A percentile compares a stretch with the other conserved stretches of the same genome.
Conservation (phyloP, 2,888 invertebrate genomes). For the Chrysodeixis includens region DNA sequence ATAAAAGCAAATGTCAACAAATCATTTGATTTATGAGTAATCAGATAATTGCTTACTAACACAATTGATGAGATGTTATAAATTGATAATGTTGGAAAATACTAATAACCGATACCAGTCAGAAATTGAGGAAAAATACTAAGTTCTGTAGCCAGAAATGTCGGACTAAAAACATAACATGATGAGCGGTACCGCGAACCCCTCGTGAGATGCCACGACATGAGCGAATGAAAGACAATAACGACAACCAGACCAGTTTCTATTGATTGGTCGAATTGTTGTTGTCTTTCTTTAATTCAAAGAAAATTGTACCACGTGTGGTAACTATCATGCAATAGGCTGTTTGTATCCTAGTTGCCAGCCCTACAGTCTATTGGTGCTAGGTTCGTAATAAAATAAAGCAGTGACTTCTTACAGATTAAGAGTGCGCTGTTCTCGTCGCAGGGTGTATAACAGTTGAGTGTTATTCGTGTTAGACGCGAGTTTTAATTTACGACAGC, state of each 20-base stretch:
- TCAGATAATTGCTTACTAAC: slow-evolving; percentile 23
- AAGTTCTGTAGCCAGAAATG: not conserved
- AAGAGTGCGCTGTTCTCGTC: slow-evolving; percentile 27
- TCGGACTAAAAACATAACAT: not conserved
- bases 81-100: slow-evolving; percentile 35
- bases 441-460: slow-evolving; percentile 35
- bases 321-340: too few species aligned
- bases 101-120: slow-evolving; percentile 15
- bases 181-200: not conserved
- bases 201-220: not conserved
- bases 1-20: slow-evolving; percentile 14
- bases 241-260: too few species aligned
- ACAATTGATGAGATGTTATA: slow-evolving; percentile 41
- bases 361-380: not conserved
- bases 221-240: not conserved
- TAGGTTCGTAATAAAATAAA: slow-evolving; percentile 31
- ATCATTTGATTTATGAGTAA: slow-evolving; percentile 9
- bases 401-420: slow-evolving; percentile 31
- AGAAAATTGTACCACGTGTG: not conserved
- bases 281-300: not conserved
- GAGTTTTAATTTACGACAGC: slow-evolving; percentile 48
- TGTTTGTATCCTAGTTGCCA: not conserved
- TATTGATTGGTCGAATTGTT: not conserved
- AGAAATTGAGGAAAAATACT: slow-evolving; percentile 2
- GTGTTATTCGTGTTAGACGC: slow-evolving; percentile 48